Base-by-base conservation (phyloP, 2,113 vertebrate species). In the Protomyctophum bolini region DNA sequence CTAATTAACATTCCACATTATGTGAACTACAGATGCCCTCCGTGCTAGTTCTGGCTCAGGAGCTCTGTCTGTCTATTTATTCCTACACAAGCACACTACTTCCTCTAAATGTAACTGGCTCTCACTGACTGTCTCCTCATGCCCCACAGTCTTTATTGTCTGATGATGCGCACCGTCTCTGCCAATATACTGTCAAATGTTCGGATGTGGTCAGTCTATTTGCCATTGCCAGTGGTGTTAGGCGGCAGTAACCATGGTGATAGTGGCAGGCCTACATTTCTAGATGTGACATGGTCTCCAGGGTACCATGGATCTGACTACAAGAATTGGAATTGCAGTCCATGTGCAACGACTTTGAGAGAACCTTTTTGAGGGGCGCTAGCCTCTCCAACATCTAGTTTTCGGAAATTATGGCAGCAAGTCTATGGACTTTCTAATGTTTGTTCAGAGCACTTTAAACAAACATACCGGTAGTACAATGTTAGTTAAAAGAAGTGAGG, bases 241-340 rank as follows among this genome's bases (percentile, higher is more conserved):
- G 77, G 71, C 83, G 48, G 80, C 12, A 45, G 89, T 92, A 86
- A 86, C 91, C 86, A 91, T 91, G 84, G 89, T 28, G 81, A 92
- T 87, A 0, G 77, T 70, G 79, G 68, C 41, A 15, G 63, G 63
- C 66, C 67, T 74, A 80, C 58, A 77, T 70, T 54, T 70, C 71
- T 6, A 46, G 66, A 75, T 67, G 75, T 84, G 79, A 73, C 45
- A 0, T 28, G 72, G 64, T 66, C 82, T 58, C 60, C 29, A 6
- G 75, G 83, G 69, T 64, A 60, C 45, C 66, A 21, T 67, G 73
- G 81, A 82, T 82, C 77, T 55, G 70, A 73, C 60, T 70, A 80
- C 74, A 83, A 71, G 74, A 76, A 75, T 73, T 76, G 45, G 74
- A 41, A 41, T 41, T 41, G 33, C 3, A 41, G 70, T 77, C 68